These are phyloP conservation scores for Pelvicachromis taeniatus DNA, from an alignment of 2,113 vertebrate species.

Conservation along the genomic window DNA sequence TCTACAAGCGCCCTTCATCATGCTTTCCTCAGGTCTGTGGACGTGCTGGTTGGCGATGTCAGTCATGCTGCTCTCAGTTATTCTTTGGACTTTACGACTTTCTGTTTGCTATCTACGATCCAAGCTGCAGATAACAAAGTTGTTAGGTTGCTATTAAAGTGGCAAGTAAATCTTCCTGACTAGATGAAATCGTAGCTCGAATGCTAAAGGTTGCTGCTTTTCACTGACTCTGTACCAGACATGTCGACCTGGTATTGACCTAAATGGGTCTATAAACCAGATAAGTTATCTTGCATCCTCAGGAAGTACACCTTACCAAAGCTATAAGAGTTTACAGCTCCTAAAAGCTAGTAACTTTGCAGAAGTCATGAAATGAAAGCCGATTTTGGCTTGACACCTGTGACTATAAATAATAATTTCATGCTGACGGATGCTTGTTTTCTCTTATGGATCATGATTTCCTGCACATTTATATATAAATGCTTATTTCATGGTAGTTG, in stretches of 20 bases:
- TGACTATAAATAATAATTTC: background rate
- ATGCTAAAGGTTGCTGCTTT: conserved; percentile 48
- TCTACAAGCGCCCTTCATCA: background rate
- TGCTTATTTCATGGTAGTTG: background rate
- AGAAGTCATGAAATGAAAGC: background rate
- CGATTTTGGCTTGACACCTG: background rate
- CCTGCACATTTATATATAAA: background rate
- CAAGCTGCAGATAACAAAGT: conserved; percentile 20
- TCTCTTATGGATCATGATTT: background rate
- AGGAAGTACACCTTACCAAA: conserved; percentile 45
- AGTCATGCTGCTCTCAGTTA: background rate
- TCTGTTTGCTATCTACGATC: background rate
- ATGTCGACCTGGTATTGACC: conserved; percentile 35
- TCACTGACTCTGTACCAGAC: conserved; percentile 11
- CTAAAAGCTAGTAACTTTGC: background rate
- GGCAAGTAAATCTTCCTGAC: conserved; percentile 26
- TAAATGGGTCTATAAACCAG: conserved; percentile 41
- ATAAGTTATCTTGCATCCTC: conserved; percentile 51
- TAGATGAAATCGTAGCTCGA: conserved; percentile 4
- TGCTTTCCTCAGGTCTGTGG: background rate
- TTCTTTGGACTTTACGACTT: conserved; percentile 42
- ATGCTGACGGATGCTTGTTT: background rate
- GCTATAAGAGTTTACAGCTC: conserved; percentile 9
- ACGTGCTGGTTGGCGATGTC: background rate
- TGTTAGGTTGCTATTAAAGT: conserved; percentile 29